Conservation (phyloP, 2,113 vertebrate genomes). For the Aegotheles bennettii region DNA sequence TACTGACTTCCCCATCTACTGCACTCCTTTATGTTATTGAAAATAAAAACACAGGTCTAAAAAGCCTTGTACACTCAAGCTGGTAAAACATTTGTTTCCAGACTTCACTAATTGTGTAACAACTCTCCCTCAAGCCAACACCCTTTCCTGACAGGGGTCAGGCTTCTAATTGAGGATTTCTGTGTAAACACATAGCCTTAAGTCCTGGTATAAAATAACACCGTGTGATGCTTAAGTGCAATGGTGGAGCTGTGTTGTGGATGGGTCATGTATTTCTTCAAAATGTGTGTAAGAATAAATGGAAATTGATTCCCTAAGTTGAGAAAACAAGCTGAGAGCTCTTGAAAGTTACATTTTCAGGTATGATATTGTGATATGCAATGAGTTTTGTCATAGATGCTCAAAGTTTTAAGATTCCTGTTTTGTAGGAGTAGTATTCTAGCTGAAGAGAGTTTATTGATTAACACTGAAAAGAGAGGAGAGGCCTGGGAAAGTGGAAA, state of each 20-base stretch:
- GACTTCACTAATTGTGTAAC: neutral
- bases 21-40: neutral
- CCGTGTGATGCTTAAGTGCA: neutral
- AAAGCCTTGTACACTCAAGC: neutral
- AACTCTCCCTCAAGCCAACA: neutral
- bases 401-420: neutral
- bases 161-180: neutral
- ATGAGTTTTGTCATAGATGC: neutral
- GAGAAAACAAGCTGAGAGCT: neutral
- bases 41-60: neutral
- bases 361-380: neutral
- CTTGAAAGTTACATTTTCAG: neutral
- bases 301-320: neutral
- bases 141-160: neutral
- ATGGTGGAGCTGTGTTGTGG: neutral
- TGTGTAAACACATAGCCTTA: neutral
- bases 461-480: neutral
- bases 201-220: neutral
- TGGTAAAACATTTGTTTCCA: neutral
- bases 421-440: neutral
- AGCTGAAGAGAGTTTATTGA: neutral
- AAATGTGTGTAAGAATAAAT: neutral
- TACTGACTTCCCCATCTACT: neutral
- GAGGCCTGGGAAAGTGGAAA: neutral
- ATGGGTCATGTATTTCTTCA: neutral